Evolutionary conservation across 2,797 vertebrate genomes (phyloP).

Genomic region (Lepilemur septentrionalis): DNA sequence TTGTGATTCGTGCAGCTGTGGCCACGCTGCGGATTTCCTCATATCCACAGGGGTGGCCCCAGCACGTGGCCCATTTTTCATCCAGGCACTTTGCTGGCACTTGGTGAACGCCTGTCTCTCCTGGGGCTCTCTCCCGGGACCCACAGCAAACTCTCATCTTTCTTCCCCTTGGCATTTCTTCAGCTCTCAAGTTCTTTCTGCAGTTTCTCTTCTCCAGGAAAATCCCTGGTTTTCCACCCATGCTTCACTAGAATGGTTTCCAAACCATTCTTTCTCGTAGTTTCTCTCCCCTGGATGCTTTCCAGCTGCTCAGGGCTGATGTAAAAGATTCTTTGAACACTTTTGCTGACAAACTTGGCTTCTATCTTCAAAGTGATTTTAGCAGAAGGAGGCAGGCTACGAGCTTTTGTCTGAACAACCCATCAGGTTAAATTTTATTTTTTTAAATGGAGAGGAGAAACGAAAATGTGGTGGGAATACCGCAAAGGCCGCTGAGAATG

Average conservation of each 20-base stretch:
- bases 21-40: neutral
- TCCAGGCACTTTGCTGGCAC: neutral
- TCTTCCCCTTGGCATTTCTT: neutral
- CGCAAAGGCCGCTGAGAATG: slow-evolving; percentile 25
- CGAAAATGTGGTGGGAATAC: slow-evolving; percentile 65
- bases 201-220: neutral
- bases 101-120: neutral
- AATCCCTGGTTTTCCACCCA: neutral
- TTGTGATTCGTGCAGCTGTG: neutral
- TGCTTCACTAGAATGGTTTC: slow-evolving; percentile 5
- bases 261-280: neutral
- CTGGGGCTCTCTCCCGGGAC: neutral
- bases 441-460: slow-evolving; percentile 34
- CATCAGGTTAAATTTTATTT: slow-evolving; percentile 59
- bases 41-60: neutral
- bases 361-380: neutral
- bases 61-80: neutral
- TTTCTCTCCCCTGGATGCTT: neutral
- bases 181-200: neutral
- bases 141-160: neutral
- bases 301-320: neutral
- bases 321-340: neutral
- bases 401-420: slow-evolving; percentile 36
- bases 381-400: neutral
- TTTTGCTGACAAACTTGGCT: neutral